Percentiles rank a stretch among this genome's conserved stretches.
Evolutionary conservation across 2,113 vertebrate genomes (phyloP).

Genomic region (Pangasianodon gigas): DNA sequence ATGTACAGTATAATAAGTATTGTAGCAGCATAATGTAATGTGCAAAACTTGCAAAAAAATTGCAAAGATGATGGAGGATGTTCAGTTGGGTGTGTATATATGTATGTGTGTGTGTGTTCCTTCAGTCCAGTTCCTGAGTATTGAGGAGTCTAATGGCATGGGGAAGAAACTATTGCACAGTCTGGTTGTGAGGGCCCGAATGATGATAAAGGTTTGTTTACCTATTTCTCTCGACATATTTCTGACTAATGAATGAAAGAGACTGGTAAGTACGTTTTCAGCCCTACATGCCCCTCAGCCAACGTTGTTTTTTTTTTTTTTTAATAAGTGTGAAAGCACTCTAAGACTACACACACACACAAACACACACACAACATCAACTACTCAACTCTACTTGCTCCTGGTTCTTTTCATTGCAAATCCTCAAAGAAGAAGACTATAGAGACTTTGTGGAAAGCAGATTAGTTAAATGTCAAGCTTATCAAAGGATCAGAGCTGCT

Average conservation of each 20-base stretch:
- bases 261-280: not conserved
- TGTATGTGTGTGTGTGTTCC: too few relatives aligned
- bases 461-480: slow-evolving; percentile 45
- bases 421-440: not conserved
- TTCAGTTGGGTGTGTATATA: too few relatives aligned
- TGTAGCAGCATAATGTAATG: too few relatives aligned
- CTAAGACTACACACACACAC: not conserved
- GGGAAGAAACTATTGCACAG: too few relatives aligned
- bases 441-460: slow-evolving; percentile 19
- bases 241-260: not conserved
- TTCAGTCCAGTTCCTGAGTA: too few relatives aligned
- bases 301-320: not conserved
- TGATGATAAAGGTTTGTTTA: not conserved
- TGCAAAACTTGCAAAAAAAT: too few relatives aligned
- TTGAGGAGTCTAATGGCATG: too few relatives aligned
- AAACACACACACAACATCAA: not conserved
- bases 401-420: slow-evolving; percentile 1
- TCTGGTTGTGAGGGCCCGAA: too few relatives aligned
- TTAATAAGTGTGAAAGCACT: not conserved
- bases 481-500: slow-evolving; percentile 22
- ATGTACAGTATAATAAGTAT: too few relatives aligned
- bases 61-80: too few relatives aligned
- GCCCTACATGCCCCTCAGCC: not conserved
- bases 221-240: not conserved
- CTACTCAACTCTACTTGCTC: not conserved